phyloP scores from a whole-genome alignment of 2,888 invertebrate species.

The Dicycla oo region DNA sequence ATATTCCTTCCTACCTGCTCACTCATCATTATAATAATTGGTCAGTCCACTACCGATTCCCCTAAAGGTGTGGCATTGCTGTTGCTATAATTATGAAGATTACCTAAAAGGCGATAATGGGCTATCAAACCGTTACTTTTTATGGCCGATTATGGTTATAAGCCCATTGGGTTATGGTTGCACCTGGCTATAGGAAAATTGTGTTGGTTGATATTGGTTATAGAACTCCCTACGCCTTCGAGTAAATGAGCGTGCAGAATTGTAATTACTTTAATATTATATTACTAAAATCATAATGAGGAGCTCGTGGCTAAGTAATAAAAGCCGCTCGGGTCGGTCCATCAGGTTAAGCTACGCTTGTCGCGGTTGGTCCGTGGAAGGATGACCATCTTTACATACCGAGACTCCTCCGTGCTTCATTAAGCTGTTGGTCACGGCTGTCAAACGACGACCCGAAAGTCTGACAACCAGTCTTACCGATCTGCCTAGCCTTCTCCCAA shows the following conservation, averaged over 20 bases:
- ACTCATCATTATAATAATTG: not conserved
- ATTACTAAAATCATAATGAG: too few relatives aligned
- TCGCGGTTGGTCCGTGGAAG: too few relatives aligned
- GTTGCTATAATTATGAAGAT: slow-evolving; percentile 17
- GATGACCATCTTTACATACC: too few relatives aligned
- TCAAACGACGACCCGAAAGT: too few relatives aligned
- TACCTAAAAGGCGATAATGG: slow-evolving; percentile 16
- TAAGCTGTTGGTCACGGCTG: too few relatives aligned
- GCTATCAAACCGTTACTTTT: slow-evolving; percentile 34
- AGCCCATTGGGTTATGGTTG: slow-evolving; percentile 9
- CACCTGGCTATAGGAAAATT: slow-evolving; percentile 25
- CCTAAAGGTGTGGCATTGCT: not conserved
- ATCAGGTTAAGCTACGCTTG: too few relatives aligned
- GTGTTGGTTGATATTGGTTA: slow-evolving; percentile 9
- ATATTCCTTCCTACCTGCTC: not conserved
- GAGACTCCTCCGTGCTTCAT: too few relatives aligned
- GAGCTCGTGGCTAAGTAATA: too few relatives aligned
- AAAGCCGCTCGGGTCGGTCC: too few relatives aligned
- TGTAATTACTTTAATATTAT: slow-evolving; percentile 1
- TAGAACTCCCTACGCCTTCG: not conserved
- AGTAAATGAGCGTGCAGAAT: slow-evolving; percentile 3
- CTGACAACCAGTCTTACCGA: too few relatives aligned
- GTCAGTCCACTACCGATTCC: too few relatives aligned
- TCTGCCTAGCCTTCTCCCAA: too few relatives aligned
- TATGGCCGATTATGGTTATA: slow-evolving; percentile 19